Percentiles rank a stretch among this genome's conserved stretches.
Evolutionary conservation across 1,140 invertebrate genomes (phyloP).

Genomic region (Trachymyrmex septentrionalis): DNA sequence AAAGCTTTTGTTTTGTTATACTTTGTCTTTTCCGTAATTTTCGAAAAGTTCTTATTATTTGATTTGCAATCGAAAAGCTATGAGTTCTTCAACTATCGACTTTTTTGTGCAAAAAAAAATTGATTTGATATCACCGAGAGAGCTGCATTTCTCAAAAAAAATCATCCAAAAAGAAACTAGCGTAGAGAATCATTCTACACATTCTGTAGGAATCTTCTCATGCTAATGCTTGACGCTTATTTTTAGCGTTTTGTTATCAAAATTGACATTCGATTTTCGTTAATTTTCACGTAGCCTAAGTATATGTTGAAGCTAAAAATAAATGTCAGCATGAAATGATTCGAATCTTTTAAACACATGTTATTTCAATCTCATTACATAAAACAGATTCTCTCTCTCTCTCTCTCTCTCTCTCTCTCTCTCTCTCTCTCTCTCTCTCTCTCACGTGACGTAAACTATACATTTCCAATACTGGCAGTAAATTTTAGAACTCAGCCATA

Average conservation of each 20-base stretch:
- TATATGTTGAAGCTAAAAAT: no score
- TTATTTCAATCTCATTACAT: background rate
- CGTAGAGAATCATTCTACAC: background rate
- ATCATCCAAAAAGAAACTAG: background rate
- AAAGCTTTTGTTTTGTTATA: no score
- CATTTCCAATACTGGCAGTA: no score
- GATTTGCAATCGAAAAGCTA: background rate
- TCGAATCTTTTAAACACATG: background rate
- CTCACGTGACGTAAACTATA: no score
- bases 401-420: background rate
- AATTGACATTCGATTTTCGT: no score
- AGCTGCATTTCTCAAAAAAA: background rate
- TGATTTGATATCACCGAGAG: background rate
- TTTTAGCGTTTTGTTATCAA: no score
- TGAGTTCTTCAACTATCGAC: background rate
- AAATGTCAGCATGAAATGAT: background rate
- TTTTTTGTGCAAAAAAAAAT: background rate
- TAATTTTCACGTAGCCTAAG: no score
- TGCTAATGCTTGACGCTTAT: no score
- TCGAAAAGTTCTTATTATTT: background rate
- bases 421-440: background rate
- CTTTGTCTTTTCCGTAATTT: background rate
- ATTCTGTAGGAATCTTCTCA: background rate
- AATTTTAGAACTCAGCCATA: no score
- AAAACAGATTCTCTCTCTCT: background rate